Base-by-base conservation (phyloP, 1,140 invertebrate species). In the Chrysomallon squamiferum region DNA sequence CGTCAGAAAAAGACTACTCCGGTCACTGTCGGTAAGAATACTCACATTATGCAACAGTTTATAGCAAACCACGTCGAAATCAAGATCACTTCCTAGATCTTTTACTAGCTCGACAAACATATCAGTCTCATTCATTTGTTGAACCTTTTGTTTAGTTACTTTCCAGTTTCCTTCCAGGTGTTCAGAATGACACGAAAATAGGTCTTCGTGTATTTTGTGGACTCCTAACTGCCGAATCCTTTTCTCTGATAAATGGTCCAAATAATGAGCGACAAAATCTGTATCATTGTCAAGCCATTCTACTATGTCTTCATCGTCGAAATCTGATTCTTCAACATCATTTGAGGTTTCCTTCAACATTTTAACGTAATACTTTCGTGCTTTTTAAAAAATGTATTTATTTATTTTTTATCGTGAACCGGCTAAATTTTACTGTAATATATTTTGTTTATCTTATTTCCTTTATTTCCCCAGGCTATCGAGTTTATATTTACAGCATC, bases 1-100 rank as follows among this genome's bases (percentile, higher is more conserved):
- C 4, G 96, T 94, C 52, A 96, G 88, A 85, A 96, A 96, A 73
- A 97, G 83, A 2, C 94, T 96, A 30, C 94, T 94, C 27, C 95
- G 87, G 85, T 96, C 95, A 0, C 95, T 94, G 75, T 94, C 92
- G 62, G 95, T 87, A 4, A 97, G 85, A 57, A 94, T 93, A 71
- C 92, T 93, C 20, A 97, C 95, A 80, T 96, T 96, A 84, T 95
- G 94, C 18, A 97, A 88, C 77, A 96, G 96, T 86, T 97, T 97
- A 87, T 96, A 93, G 80, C 94, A 96, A 68, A 96, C 84, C 2
- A 93, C 93, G 65, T 93, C 88, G 18, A 96, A 91, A 75, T 97
- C 95, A 74, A 97, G 85, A 82, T 96, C 95, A 84, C 96, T 95
- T 85, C 93, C 96, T 73, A 97, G 96, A 82, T 96, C 94, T 87